These are phyloP conservation scores for Hippoglossus stenolepis DNA, from an alignment of 2,113 vertebrate genomes.

Conservation along the genomic window DNA sequence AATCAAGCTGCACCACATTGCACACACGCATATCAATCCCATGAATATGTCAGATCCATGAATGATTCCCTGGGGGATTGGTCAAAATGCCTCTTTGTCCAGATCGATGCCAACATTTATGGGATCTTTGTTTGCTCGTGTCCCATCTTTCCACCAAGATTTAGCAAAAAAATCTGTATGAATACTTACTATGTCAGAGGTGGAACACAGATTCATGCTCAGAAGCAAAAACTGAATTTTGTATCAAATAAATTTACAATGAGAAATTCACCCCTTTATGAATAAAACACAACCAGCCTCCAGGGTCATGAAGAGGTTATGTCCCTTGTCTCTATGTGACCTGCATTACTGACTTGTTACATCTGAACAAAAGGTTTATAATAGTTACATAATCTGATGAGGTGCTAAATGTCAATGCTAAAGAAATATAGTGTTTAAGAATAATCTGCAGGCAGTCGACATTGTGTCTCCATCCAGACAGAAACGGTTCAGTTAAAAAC, in stretches of 20 bases:
- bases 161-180: too few relatives aligned
- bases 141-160: too few relatives aligned
- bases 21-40: too few relatives aligned
- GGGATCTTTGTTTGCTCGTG: too few relatives aligned
- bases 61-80: too few relatives aligned
- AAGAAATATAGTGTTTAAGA: not conserved
- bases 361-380: conserved; percentile 4
- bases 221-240: too few relatives aligned
- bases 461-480: not conserved
- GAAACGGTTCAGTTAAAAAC: not conserved
- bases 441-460: not conserved
- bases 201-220: not conserved
- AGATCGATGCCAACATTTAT: too few relatives aligned
- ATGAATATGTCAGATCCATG: too few relatives aligned
- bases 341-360: conserved; percentile 10
- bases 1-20: too few relatives aligned
- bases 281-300: too few relatives aligned
- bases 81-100: too few relatives aligned
- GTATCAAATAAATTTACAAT: not conserved
- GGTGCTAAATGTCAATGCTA: conserved; percentile 24
- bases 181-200: too few relatives aligned
- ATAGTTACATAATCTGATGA: not conserved
- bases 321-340: conserved; percentile 13
- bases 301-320: not conserved
- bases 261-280: not conserved